Conservation (phyloP, 2,888 invertebrate genomes). For the Byasa hedistus region DNA sequence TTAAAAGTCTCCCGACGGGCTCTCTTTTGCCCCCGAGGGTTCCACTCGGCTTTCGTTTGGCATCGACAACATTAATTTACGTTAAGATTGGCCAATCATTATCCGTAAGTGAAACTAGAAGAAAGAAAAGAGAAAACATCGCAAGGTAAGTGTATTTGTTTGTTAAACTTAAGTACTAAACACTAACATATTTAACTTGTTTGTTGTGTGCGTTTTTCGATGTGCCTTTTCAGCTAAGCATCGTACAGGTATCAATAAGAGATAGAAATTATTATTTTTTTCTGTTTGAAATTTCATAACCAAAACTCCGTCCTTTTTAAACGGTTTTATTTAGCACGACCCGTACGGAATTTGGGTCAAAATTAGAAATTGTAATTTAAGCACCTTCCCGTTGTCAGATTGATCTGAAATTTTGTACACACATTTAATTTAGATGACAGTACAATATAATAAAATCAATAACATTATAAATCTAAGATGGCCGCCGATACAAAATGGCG, state of each 20-base stretch:
- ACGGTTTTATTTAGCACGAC: too few relatives aligned
- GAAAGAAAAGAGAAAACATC: slow-evolving; percentile 42
- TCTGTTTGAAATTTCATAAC: too few relatives aligned
- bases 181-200: slow-evolving; percentile 53
- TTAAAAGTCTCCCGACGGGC: slow-evolving; percentile 60
- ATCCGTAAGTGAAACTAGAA: slow-evolving; percentile 51
- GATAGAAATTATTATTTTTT: background rate
- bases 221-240: slow-evolving; percentile 67
- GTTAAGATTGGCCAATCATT: slow-evolving; percentile 73
- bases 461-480: too few relatives aligned
- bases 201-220: slow-evolving; percentile 62
- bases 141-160: slow-evolving; percentile 61
- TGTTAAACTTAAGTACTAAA: slow-evolving; percentile 43
- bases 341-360: too few relatives aligned
- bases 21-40: slow-evolving; percentile 39
- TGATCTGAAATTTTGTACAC: too few relatives aligned
- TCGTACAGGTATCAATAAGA: slow-evolving; percentile 73
- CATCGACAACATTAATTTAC: slow-evolving; percentile 54
- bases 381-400: too few relatives aligned
- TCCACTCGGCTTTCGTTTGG: slow-evolving; percentile 64
- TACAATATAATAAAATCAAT: too few relatives aligned
- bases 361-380: too few relatives aligned
- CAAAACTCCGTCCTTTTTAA: too few relatives aligned
- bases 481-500: too few relatives aligned
- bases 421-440: too few relatives aligned